These are phyloP conservation scores for Tetragonula clypearis DNA, from an alignment of 1,140 invertebrate genomes.

Conservation along the genomic window DNA sequence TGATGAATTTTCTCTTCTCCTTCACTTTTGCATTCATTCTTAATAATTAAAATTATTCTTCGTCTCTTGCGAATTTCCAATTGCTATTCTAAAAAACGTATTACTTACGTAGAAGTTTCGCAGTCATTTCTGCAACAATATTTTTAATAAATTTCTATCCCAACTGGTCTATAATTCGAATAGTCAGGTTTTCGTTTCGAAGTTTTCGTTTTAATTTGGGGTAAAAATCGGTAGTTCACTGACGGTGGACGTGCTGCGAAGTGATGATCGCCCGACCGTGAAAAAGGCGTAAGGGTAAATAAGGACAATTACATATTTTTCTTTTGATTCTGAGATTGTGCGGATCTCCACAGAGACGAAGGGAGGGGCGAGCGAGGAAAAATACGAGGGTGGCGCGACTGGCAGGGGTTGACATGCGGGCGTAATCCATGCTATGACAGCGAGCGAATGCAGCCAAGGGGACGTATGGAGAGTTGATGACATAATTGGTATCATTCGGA, in stretches of 20 bases:
- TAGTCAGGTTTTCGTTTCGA: too few species aligned
- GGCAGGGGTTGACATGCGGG: slow-evolving; percentile 73
- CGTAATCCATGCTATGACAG: slow-evolving; percentile 65
- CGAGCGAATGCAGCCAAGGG: slow-evolving; percentile 54
- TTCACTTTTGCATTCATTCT: neutral
- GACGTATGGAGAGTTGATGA: slow-evolving; percentile 67
- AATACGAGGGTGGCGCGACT: slow-evolving; percentile 56
- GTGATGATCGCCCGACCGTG: neutral
- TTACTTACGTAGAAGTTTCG: neutral
- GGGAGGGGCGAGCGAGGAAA: slow-evolving; percentile 38
- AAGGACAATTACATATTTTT: slow-evolving; percentile 62
- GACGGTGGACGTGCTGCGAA: too few species aligned
- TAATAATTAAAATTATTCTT: neutral
- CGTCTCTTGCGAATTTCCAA: neutral
- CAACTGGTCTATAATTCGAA: neutral
- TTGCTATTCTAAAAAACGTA: too few species aligned
- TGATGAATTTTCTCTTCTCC: neutral
- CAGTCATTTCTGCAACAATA: neutral
- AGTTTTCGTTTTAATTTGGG: too few species aligned
- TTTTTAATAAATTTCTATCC: neutral
- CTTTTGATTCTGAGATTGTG: slow-evolving; percentile 55
- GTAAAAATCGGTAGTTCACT: too few species aligned
- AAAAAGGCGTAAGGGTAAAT: slow-evolving; percentile 31
- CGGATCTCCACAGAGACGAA: slow-evolving; percentile 24
- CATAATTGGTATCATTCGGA: slow-evolving; percentile 78